Base-by-base conservation (phyloP, 1,140 invertebrate genomes). In the Zaprionus nigranus region DNA sequence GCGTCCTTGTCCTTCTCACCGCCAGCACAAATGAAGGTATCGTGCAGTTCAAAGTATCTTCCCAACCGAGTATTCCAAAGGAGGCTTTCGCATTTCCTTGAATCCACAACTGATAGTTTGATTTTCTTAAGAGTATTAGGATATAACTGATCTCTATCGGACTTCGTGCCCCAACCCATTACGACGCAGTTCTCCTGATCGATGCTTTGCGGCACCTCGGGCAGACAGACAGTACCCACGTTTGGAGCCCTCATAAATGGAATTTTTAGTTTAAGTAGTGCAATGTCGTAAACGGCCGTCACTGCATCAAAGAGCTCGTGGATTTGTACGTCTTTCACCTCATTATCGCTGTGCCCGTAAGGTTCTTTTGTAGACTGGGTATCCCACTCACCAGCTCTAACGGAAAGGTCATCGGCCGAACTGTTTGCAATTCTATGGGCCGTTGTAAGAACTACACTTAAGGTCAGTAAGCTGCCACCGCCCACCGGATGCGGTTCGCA, bases 401-500 rank as follows among this genome's bases (percentile, higher is more conserved):
- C 53, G 1, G 22, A n/a, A 15, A 56, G 76, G n/a, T 81, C 82
- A 4, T 13, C 22, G 5, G 91, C 40, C n/a, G n/a, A 7, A 46
- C 40, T 95, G 93, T 92, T 95, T 83, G 65, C 59, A 15, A 95
- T 94, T 62, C 95, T 94, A 82, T 96, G 95, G 0, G 95, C 95
- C 0, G 94, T 95, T 0, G 96, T 96, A 20, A 96, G 90, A 0
- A 96, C 94, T 0, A 95, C 95, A 40, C 93, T 93, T 0, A 94
- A 94, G 54, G 95, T 93, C 2, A 96, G 92, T 0, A 96, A 95
- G 1, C 95, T 96, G 0, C 95, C 96, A 24, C 46, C 46, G 95
- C 96, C 36, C 96, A 93, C 56, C 34, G 69, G 95, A 92, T 53
- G 71, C 82, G 94, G 95, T 2, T 24, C 12, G 20, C 46, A 51